Evolutionary conservation across 2,113 vertebrate genomes (phyloP).

Genomic region (Tricholaema leucomelas): DNA sequence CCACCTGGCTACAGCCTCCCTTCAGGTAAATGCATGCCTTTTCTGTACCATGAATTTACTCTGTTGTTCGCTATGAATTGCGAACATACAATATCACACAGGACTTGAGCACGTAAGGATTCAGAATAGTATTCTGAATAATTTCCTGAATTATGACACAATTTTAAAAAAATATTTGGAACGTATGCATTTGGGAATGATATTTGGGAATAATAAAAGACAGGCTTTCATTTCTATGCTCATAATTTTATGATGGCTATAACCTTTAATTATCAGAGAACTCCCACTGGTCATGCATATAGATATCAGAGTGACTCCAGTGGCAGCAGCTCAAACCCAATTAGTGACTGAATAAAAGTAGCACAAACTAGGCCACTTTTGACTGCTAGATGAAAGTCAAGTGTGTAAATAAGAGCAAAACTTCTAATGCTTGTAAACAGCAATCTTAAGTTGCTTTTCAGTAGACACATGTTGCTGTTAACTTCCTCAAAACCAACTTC

Average conservation of each 20-base stretch:
- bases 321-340: not conserved
- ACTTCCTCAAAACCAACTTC: not conserved
- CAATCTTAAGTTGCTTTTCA: not conserved
- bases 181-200: not conserved
- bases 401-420: not conserved
- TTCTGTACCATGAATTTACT: not conserved
- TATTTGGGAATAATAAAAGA: not conserved
- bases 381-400: not conserved
- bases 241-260: not conserved
- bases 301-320: not conserved
- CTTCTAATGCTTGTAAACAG: not conserved
- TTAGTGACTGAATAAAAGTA: not conserved
- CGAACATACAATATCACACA: not conserved
- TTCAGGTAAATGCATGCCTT: too few species aligned
- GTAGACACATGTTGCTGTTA: not conserved
- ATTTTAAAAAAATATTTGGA: not conserved
- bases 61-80: not conserved
- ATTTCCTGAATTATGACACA: not conserved
- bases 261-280: conserved; percentile 15
- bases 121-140: not conserved
- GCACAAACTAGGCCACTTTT: not conserved
- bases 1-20: too few species aligned
- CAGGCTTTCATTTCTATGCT: not conserved
- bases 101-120: not conserved
- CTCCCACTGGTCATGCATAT: not conserved